Evolutionary conservation across 2,113 vertebrate species (phyloP), one percentile per base, ranked within the genome.

Genomic region (Ariopsis seemanni): DNA sequence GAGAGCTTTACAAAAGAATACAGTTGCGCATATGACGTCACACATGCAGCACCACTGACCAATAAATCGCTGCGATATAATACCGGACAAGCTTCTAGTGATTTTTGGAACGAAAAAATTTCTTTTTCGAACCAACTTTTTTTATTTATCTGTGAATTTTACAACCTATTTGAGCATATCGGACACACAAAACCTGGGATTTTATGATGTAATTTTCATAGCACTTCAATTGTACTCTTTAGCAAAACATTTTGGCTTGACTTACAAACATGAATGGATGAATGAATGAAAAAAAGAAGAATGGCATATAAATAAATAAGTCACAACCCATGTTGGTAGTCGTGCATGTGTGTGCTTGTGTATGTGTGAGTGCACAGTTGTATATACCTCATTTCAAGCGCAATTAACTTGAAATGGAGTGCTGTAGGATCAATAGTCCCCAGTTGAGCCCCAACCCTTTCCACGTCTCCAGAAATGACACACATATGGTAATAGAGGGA

Each of bases 361-460:
- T 27, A 67, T 69, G 65, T 63, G 86, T 53, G 71, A n/a, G 72
- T 17, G 67, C 78, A 60, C 82, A 84, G 86, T 88, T 89, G 85
- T 84, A 65, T 63, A 67, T 91, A 95, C 94, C 95, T 96, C 95
- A 96, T 96, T 96, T 96, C 95, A 96, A 96, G 95, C 95, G 94
- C 95, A 95, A 95, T 96, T 96, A 96, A 96, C 94, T 95, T 95
- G 94, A 96, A 96, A 96, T 96, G 94, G 95, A 95, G 94, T 94
- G 93, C 93, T 95, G 93, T 93, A 93, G 93, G 95, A 96, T 96
- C 95, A 96, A 96, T 96, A 95, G 94, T 94, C 93, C 94, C 93
- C 92, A 94, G 94, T 95, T 95, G 95, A 96, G 95, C 94, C 92
- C 92, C 92, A 92, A 93, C 92, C 92, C 93, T 93, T 95, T 94